Percentiles rank a stretch among this genome's conserved stretches.
phyloP scores from a whole-genome alignment of 2,888 invertebrate species.

The Branchellion lobata region DNA sequence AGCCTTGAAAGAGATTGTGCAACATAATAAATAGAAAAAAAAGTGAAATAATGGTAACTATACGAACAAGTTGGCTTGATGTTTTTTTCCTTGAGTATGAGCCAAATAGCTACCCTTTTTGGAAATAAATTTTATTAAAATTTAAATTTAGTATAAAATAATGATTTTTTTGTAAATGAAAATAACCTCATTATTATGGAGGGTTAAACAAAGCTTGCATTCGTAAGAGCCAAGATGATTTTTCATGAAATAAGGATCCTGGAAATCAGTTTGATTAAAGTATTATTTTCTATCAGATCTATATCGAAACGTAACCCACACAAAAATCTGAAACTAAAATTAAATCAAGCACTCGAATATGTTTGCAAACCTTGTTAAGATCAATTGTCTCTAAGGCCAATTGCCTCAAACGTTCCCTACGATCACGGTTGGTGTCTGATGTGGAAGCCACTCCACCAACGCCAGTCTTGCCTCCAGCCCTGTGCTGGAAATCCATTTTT shows the following conservation, averaged over 20 bases:
- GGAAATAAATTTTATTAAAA: conserved; percentile 46
- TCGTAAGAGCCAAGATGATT: conserved; percentile 97
- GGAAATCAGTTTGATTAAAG: conserved; percentile 40
- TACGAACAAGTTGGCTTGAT: conserved; percentile 85
- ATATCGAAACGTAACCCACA: too few relatives aligned
- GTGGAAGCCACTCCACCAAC: conserved; percentile 97
- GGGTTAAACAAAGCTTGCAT: conserved; percentile 94
- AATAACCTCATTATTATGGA: conserved; percentile 84
- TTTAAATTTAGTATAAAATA: background rate
- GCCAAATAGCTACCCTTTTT: conserved; percentile 95
- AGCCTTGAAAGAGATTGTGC: background rate
- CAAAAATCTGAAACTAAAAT: conserved; percentile 13
- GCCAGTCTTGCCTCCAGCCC: conserved; percentile 98
- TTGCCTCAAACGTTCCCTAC: conserved; percentile 89
- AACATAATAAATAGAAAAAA: too few relatives aligned
- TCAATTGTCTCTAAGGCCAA: conserved; percentile 97
- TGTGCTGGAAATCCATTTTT: conserved; percentile 95
- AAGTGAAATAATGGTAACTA: too few relatives aligned
- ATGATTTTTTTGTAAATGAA: background rate
- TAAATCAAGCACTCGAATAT: background rate
- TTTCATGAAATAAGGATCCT: conserved; percentile 99
- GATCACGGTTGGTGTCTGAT: conserved; percentile 95
- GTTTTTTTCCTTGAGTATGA: conserved; percentile 97
- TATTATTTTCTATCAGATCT: too few relatives aligned
- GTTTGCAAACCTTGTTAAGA: conserved; percentile 74